Evolutionary conservation across 1,140 invertebrate genomes (phyloP), one percentile per base, ranked within the genome.

Genomic region (Rhysida immarginata): DNA sequence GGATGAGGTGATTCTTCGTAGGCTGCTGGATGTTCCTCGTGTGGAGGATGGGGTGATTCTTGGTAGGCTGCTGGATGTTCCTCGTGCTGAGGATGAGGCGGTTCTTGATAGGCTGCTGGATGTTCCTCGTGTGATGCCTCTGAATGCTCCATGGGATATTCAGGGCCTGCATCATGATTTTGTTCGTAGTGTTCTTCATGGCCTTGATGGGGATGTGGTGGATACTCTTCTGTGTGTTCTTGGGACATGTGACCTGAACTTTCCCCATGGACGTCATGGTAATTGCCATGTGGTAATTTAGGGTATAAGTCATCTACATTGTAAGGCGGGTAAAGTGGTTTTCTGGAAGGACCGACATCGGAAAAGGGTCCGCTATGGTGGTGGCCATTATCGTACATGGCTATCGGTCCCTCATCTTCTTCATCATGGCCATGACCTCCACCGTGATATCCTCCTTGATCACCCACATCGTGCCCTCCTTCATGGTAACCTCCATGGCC

Each of bases 1-100:
- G 61, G 83, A 46, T 2, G 55, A 23, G 16, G 24, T 41, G 11
- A 13, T 41, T 41, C n/a, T 54, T 44, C 24, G 20, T 29, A 16
- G 29, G 29, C 24, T 18, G 25, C 18, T 35, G 5, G 25, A 2
- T 60, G 61, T 41, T 57, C 62, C 25, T 45, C 49, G 26, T 60
- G 59, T 43, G 59, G 62, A 0, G 27, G 26, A 48, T 55, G 56
- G 11, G 44, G 3, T 0, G 26, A 42, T 55, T 16, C 20, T 1
- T 50, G 24, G 35, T 56, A 52, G 1, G 54, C 44, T 20, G 51
- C 52, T 18, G 24, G 27, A 3, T 18, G 54, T 21, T 45, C 55
- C 0, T 45, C 42, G 42, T 58, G 60, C 24, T 41, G 58, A n/a
- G 27, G 50, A 24, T 20, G 55, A 0, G 29, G 53, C n/a, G 44